Conservation (phyloP, 1,140 invertebrate genomes). For the Drosophila serrata region DNA sequence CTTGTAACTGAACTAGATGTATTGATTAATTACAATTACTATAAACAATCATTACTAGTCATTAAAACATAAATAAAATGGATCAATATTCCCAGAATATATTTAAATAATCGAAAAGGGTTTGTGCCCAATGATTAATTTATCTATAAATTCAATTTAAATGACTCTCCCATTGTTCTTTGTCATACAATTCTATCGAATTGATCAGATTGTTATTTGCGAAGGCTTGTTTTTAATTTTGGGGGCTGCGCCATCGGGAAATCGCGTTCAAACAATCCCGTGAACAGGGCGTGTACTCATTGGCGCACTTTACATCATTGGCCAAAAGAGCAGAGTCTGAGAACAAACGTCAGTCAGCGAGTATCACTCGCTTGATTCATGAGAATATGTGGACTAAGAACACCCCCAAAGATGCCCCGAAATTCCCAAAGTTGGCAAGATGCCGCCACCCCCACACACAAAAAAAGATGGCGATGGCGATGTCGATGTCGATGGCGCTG, state of each 20-base stretch:
- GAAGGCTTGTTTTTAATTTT: conserved; percentile 25
- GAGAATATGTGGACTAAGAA: conserved; percentile 42
- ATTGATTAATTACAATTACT: not conserved
- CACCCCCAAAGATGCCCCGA: conserved; percentile 28
- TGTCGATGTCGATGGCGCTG: conserved; percentile 17
- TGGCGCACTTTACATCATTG: conserved; percentile 46
- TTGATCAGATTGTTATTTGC: conserved; percentile 8
- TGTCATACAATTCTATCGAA: conserved; percentile 1
- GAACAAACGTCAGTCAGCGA: conserved; percentile 42
- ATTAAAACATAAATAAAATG: not conserved
- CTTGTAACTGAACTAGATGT: not conserved
- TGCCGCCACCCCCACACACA: conserved; percentile 17
- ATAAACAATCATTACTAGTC: not conserved
- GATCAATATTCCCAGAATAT: not conserved
- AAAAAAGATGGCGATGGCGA: not conserved
- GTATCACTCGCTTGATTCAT: conserved; percentile 83
- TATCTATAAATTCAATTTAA: not conserved
- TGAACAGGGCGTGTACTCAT: conserved; percentile 67
- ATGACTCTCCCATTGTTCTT: not conserved
- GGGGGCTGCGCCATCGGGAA: conserved; percentile 18
- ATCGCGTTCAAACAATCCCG: conserved; percentile 44
- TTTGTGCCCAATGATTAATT: not conserved
- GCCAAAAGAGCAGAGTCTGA: conserved; percentile 34
- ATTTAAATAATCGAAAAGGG: too few relatives aligned
- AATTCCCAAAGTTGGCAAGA: conserved; percentile 55